Base-by-base conservation (phyloP, 1,140 invertebrate species). In the Stegodyphus dumicola region DNA sequence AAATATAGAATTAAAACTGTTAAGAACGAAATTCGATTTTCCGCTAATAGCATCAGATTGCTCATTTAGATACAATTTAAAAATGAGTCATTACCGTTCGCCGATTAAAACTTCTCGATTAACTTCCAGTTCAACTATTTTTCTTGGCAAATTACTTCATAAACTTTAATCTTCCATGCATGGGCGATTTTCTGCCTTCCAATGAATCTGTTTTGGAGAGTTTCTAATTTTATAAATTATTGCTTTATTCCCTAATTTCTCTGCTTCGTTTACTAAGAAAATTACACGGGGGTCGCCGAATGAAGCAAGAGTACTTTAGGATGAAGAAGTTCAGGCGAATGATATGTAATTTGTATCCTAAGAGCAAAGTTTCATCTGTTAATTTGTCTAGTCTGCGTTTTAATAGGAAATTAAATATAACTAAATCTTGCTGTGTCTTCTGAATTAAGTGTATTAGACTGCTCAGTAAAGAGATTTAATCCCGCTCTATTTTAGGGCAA, bases 61-160 rank as follows among this genome's bases (percentile, higher is more conserved):
- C 69, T 81, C 52, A 81, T 81, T 81, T 81, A 60, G 67, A 81
- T 81, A 81, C 69, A 73, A 81, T 81, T 81, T 81, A 81, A 81
- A 81, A 81, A 81, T 81, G 78, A 81, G 69, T 81, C 78, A 81
- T 81, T 81, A 81, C 48, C 60, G 54, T 6, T 51, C 10, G 69
- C 51, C 78, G 78, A 81, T 81, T 81, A 81, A 81, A 81, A 81
- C 78, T 81, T 81, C 69, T 64, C 53, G 78, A 81, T 81, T 81
- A 81, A 81, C 78, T 81, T 81, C n/a, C 15, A 67, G 13, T 48
- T 48, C 17, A 48, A 18, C 52, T 56, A 81, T 81, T 81, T 81
- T 81, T 81, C 78, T 81, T 81, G 2, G 49, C 67, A 81, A 73
- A 81, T 81, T 81, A 73, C 67, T 81, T 81, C 78, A 81, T 81